Conservation (phyloP, 2,113 vertebrate genomes). For the Eptatretus burgeri region DNA sequence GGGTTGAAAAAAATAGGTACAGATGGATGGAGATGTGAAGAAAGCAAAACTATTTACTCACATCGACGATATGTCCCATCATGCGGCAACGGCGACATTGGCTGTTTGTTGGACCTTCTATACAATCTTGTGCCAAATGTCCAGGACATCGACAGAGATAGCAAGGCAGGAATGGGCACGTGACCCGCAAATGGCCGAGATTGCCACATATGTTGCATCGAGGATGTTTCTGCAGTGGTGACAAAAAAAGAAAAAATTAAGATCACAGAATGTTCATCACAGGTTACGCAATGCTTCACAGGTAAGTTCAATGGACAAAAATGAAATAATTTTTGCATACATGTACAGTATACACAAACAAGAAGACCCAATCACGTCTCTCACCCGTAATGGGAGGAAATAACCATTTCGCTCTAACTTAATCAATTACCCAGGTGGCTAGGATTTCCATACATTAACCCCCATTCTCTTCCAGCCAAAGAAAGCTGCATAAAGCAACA, state of each 20-base stretch:
- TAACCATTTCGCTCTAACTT: no score
- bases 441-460: no score
- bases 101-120: constrained; percentile 33
- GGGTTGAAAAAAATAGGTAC: not conserved
- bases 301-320: no score
- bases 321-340: no score
- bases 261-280: no score
- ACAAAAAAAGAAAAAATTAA: constrained; percentile 6
- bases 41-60: constrained; percentile 21
- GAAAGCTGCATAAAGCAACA: no score
- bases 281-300: no score
- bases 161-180: constrained; percentile 40
- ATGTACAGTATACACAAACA: no score
- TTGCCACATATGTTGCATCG: constrained; percentile 42
- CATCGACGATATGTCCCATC: constrained; percentile 53
- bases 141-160: constrained; percentile 47
- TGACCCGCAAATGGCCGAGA: constrained; percentile 22
- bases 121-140: constrained; percentile 28
- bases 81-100: constrained; percentile 48
- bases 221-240: constrained; percentile 26
- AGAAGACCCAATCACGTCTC: no score
- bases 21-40: not conserved
- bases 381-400: no score
- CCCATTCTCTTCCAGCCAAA: no score
- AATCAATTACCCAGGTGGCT: no score